Evolutionary conservation across 2,113 vertebrate genomes (phyloP).

Genomic region (Vulpes ferrilata): DNA sequence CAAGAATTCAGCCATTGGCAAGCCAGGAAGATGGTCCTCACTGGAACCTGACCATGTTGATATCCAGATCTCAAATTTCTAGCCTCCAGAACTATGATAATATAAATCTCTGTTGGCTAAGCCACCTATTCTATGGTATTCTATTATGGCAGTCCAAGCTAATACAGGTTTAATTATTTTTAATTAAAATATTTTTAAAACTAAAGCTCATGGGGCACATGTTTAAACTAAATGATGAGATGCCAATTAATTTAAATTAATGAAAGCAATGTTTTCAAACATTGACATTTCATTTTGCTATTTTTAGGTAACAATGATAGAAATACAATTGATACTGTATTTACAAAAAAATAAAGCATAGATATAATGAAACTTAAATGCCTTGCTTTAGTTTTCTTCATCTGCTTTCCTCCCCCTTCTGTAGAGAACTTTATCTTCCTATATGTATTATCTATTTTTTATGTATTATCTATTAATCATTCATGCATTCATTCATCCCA

Average conservation of each 20-base stretch:
- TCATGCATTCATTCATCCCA: neutral
- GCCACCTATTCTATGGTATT: neutral
- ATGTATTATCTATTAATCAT: neutral
- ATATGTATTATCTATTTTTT: neutral
- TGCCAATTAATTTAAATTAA: conserved; percentile 11
- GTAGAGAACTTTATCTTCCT: neutral
- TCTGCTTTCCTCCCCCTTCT: neutral
- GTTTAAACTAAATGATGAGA: conserved; percentile 28
- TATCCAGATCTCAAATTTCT: neutral
- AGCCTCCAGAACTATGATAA: neutral
- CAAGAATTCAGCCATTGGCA: neutral
- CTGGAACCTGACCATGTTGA: neutral
- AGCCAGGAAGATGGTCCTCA: neutral
- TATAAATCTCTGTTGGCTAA: neutral
- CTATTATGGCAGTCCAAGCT: neutral
- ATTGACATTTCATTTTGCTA: conserved; percentile 21
- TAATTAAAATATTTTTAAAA: neutral
- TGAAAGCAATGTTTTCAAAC: conserved; percentile 2
- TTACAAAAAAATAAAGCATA: conserved; percentile 1
- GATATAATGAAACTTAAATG: neutral
- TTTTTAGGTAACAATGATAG: neutral
- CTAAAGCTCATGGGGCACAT: neutral
- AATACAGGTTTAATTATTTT: neutral
- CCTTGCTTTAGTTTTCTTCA: neutral
- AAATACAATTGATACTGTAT: neutral